These are phyloP conservation scores for Machaerirhynchus nigripectus DNA, from an alignment of 2,113 vertebrate species.

Conservation along the genomic window DNA sequence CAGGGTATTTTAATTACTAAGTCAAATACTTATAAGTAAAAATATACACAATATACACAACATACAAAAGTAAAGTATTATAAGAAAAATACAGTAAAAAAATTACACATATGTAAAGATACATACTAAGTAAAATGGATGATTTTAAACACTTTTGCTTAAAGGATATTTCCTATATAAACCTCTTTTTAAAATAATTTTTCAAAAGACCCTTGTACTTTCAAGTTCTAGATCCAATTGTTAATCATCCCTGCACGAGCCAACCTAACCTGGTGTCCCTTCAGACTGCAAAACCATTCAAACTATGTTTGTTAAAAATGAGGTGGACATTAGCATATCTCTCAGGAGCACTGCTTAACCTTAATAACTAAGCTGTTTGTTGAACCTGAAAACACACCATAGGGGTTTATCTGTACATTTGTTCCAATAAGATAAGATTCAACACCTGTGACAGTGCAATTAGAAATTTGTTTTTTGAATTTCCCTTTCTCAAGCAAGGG, in stretches of 20 bases:
- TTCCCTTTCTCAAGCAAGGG: conserved; percentile 48
- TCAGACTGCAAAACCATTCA: neutral
- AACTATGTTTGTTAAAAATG: conserved; percentile 2
- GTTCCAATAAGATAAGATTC: conserved; percentile 57
- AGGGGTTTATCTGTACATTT: conserved; percentile 29
- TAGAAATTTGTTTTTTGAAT: conserved; percentile 41
- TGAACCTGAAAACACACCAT: conserved; percentile 12
- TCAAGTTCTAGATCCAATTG: neutral
- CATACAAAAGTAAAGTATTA: neutral
- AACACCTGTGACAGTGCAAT: conserved; percentile 35
- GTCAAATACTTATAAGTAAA: neutral
- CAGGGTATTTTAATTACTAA: neutral
- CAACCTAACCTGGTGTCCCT: neutral
- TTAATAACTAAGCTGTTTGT: conserved; percentile 35
- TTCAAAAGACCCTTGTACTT: neutral
- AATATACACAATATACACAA: neutral
- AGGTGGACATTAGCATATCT: neutral
- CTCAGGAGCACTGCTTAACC: conserved; percentile 11
- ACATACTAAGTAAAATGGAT: neutral
- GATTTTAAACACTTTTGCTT: neutral
- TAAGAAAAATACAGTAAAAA: neutral
- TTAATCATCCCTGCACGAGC: neutral
- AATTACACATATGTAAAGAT: neutral
- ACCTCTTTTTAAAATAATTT: neutral
- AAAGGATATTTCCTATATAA: neutral